phyloP scores from a whole-genome alignment of 2,888 invertebrate species.

The Andrena chrysosceles region DNA sequence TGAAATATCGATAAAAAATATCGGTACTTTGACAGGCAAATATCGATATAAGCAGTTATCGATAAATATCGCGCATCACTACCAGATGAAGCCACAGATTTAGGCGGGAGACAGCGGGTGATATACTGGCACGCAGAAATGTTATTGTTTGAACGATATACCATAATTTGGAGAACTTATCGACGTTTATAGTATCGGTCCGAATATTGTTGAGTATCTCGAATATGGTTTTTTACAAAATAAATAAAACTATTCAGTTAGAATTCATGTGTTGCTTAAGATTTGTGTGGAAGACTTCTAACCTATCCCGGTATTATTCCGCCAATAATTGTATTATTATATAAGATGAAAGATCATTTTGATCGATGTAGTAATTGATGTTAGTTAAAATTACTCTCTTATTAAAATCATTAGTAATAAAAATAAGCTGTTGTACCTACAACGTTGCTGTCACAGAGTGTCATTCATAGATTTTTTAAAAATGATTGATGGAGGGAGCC shows the following conservation, averaged over 20 bases:
- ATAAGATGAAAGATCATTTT: slow-evolving; percentile 5
- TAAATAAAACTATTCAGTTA: background rate
- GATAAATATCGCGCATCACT: too few species aligned
- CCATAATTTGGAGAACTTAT: too few species aligned
- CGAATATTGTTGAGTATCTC: background rate
- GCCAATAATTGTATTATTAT: slow-evolving; percentile 6
- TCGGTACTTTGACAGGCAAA: too few species aligned
- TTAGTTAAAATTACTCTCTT: background rate
- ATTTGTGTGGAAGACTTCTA: background rate
- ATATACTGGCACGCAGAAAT: too few species aligned
- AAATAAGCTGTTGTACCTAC: background rate
- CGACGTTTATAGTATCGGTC: background rate
- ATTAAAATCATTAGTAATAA: background rate
- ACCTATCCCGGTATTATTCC: slow-evolving; percentile 13
- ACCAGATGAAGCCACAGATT: too few species aligned
- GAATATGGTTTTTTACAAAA: background rate
- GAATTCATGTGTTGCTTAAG: background rate
- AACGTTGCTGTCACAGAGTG: background rate
- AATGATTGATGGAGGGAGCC: slow-evolving; percentile 62
- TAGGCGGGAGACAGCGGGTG: too few species aligned
- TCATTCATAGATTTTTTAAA: background rate
- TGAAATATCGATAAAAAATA: too few species aligned
- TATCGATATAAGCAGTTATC: too few species aligned
- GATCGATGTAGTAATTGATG: background rate
- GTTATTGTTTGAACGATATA: too few species aligned